Base-by-base conservation (phyloP, 2,113 vertebrate species). In the Illadopsis cleaveri region DNA sequence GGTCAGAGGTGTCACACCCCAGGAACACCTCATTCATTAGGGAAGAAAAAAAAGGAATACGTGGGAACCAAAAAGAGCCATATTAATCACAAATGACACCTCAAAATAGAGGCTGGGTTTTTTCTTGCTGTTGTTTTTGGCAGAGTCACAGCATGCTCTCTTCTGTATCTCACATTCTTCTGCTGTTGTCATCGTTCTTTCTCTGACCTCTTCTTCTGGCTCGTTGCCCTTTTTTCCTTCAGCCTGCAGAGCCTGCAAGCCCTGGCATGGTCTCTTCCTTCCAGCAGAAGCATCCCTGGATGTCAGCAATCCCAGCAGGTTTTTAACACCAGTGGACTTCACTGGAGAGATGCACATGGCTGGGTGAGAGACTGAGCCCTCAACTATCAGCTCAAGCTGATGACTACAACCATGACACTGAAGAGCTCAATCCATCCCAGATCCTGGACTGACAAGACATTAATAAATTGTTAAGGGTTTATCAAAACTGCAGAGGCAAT, bases 11-110 rank as follows among this genome's bases (percentile, higher is more conserved):
- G 35, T 76, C 65, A 88, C 27, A 62, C 23, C 82, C 15, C 17
- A 45, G 47, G 47, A 45, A 71, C 8, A 44, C 28, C n/a, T 78
- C 57, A 21, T 50, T 89, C 35, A 42, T 79, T 84, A 75, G 35
- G 51, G 61, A 94, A 75, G 31, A 42, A 87, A 94, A 75, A 28
- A 42, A 87, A 66, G n/a, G 15, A 58, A 4, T 53, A 94, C 33
- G 38, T 4, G 0, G 37, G 56, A 73, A 65, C 51, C 13, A 42
- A 45, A 51, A 60, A 27, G 25, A 70, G 27, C n/a, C 2, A 10
- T 28, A 50, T 50, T 73, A n/a, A 72, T 68, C n/a, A 84, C 37
- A 71, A 84, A 50, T 33, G 47, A 71, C 35, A 68, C 51, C 12
- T 62, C 82, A 48, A 73, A 84, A 70, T 8, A 73, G 15, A 87